Evolutionary conservation across 1,140 invertebrate genomes (phyloP), one percentile per base, ranked within the genome.

Genomic region (Plutomurus gul): DNA sequence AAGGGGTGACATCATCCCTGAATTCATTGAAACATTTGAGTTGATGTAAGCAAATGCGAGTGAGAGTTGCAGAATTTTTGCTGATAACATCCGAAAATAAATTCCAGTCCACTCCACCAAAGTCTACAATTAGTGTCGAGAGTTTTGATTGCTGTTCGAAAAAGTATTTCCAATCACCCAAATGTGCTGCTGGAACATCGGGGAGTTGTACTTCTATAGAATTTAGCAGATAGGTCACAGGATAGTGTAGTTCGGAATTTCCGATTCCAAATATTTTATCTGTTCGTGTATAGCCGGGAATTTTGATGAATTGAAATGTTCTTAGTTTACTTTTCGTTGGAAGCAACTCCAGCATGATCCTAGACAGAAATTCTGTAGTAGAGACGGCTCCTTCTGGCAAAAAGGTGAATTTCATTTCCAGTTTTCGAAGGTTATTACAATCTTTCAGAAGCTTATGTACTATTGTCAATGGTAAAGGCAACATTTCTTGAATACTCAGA

Each of bases 131-230:
- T 8, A 51, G 22, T 0, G 47, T 75, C 1, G 1, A 4, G 1
- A 65, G 56, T 4, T 33, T 65, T 16, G 56, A 33, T 65, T 65
- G 56, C 33, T 47, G 30, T 27, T 47, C 73, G n/a, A 49, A 13
- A 13, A 75, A 75, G 25, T 65, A 49, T 75, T 36, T 49, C 40
- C 73, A 75, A 30, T 65, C 56, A 6, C 22, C 16, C 27, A 65
- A n/a, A 65, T 65, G 56, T 1, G 11, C 25, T n/a, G 25, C 27
- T 25, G 10, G 25, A 7, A 65, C 56, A 33, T 65, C 56, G 13
- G 56, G 56, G 18, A 65, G 18, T 36, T 65, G 4, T 3, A 65
- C 16, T 18, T 65, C 25, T 13, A 65, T 30, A n/a, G 18, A 65
- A 65, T 5, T 65, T 30, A 65, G 16, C 1, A 1, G 7, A 18